Evolutionary conservation across 2,888 invertebrate species (phyloP).

Genomic region (Agonopterix heracliana): DNA sequence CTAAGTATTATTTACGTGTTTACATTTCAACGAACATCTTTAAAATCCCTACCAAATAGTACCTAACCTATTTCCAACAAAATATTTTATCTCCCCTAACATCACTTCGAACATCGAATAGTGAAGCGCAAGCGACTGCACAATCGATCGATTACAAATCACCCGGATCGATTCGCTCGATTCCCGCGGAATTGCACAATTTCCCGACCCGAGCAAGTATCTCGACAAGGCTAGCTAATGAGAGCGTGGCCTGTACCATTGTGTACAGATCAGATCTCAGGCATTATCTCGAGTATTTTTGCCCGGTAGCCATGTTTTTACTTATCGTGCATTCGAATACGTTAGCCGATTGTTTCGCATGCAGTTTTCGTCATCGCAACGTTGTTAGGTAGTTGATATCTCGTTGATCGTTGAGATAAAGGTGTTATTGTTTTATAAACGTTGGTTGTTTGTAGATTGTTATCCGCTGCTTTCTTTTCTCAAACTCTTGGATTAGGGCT

Average conservation of each 20-base stretch:
- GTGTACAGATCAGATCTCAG: slow-evolving; percentile 59
- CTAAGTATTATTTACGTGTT: too few species aligned
- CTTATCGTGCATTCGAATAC: slow-evolving; percentile 58
- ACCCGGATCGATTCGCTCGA: slow-evolving; percentile 46
- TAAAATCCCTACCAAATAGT: too few species aligned
- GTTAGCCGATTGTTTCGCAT: slow-evolving; percentile 52
- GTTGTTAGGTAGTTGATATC: slow-evolving; percentile 22
- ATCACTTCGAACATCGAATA: neutral
- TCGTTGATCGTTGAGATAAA: slow-evolving; percentile 27
- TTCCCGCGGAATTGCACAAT: slow-evolving; percentile 62
- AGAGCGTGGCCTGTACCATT: slow-evolving; percentile 68
- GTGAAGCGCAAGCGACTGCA: slow-evolving; percentile 17
- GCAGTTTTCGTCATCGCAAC: slow-evolving; percentile 54
- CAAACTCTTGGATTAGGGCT: too few species aligned
- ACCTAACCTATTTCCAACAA: too few species aligned
- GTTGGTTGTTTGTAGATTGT: neutral
- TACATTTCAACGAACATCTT: too few species aligned
- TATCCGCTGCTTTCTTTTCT: neutral
- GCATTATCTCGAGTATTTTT: slow-evolving; percentile 60
- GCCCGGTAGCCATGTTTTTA: slow-evolving; percentile 63
- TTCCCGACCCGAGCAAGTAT: slow-evolving; percentile 38
- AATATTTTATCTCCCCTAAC: too few species aligned
- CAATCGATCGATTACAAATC: slow-evolving; percentile 55
- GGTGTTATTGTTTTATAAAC: slow-evolving; percentile 15
- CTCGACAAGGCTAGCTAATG: slow-evolving; percentile 66